Base-by-base conservation (phyloP, 2,113 vertebrate species). In the Toxotes jaculatrix region DNA sequence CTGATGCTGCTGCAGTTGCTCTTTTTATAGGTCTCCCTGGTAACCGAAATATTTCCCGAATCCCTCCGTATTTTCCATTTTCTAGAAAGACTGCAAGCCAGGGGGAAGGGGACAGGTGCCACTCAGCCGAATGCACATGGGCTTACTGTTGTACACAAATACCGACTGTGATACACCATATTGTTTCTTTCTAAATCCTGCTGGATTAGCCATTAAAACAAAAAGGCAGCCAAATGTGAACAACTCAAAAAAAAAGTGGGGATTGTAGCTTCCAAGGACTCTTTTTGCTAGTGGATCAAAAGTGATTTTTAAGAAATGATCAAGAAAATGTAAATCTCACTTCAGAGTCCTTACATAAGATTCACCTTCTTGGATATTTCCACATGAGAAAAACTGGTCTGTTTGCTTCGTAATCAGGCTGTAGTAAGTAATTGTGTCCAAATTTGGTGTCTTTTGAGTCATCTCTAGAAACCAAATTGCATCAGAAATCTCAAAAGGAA, bases 11-110 rank as follows among this genome's bases (percentile, higher is more conserved):
- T 87, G 92, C 92, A 89, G 90, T 94, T 96, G 94, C 93, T 95
- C 94, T 95, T 95, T 27, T 95, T 95, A 92, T 93, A 89, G 86
- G 87, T 92, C 89, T 89, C 93, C 92, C 70, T 93, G 91, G 93
- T 90, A 96, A 95, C 95, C 83, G 8, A 86, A 92, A 90, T 88
- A 89, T 94, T 90, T 76, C 63, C 79, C 23, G 77, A 92, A 86
- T 91, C 88, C 36, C 82, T 83, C 77, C 56, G 51, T 88, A 76
- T 86, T 87, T 90, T 85, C 82, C 80, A 83, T 92, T 92, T 89
- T 88, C 87, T 73, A 14, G 82, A 88, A 72, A 67, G 89, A 88
- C 90, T 74, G 84, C 87, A 83, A 77, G 86, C 90, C 81, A 82
- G 86, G 85, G 79, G 84, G 89, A 90, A 90, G 86, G 87, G 79